A percentile compares a stretch with the other conserved stretches of the same genome.
Conservation (phyloP, 2,888 invertebrate genomes). For the Furcula furcula region DNA sequence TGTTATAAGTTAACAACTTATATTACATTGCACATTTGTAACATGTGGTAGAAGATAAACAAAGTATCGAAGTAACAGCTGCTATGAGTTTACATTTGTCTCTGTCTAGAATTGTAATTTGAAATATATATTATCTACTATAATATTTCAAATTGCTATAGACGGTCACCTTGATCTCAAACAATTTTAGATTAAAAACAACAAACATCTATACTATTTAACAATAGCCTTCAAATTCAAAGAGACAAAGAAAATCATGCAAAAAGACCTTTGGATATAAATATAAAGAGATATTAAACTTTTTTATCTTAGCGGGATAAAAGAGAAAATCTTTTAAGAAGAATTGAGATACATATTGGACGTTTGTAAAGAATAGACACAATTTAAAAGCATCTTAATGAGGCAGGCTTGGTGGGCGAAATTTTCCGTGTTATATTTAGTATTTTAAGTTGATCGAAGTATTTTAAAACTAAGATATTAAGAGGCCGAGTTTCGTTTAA, state of each 20-base stretch:
- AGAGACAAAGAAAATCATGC: neutral
- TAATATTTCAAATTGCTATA: no score
- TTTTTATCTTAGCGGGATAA: conserved; percentile 4
- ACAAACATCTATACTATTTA: neutral
- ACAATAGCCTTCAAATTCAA: neutral
- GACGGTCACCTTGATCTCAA: no score
- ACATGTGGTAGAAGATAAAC: no score
- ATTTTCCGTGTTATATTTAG: conserved; percentile 2
- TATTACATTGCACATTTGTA: no score
- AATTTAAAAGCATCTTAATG: conserved; percentile 8
- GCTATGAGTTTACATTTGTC: no score
- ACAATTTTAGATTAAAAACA: neutral
- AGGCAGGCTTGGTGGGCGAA: conserved; percentile 1
- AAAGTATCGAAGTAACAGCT: no score
- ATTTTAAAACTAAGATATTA: no score
- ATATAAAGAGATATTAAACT: conserved; percentile 4
- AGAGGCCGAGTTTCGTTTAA: no score
- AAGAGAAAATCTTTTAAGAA: conserved; percentile 8
- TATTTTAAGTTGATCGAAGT: no score
- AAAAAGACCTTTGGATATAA: neutral
- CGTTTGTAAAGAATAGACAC: conserved; percentile 4
- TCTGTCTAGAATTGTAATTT: no score
- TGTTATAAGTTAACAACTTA: no score
- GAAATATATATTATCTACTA: no score
- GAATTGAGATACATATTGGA: conserved; percentile 10